Base-by-base conservation (phyloP, 2,888 invertebrate species). In the Odontomyia ornata region DNA sequence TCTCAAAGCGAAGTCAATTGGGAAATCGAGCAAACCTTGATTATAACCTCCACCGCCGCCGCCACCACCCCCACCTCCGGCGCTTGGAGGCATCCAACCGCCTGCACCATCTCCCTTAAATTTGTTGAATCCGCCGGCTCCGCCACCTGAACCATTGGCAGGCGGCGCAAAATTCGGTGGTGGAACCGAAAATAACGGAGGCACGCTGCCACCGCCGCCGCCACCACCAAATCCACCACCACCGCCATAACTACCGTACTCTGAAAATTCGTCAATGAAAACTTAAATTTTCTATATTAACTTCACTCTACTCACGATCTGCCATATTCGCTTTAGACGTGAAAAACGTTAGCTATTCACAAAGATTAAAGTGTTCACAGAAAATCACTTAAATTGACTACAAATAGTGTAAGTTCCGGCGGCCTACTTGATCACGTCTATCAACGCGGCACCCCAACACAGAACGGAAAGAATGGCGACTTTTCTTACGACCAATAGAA, bases 121-220 rank as follows among this genome's bases (percentile, higher is more conserved):
- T 23, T 73, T 73, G 27, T 73, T 73, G 21, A 36, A 73, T 72
- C 72, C 72, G 13, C 57, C 72, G 30, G 47, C 72, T 21, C 27
- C 67, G 65, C 65, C 65, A 65, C 36, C 65, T n/a, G 79, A 79
- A 36, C 82, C 81, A 27, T 82, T 81, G 75, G 84, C 83, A 79
- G 82, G 82, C 82, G 83, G 84, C 80, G 85, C 85, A 78, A 84
- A 85, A 80, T 84, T 86, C 77, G 86, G 86, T 79, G 86, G 86
- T 79, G 86, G 86, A 25, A 86, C 84, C 67, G 85, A 85, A 81
- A 86, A 86, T 82, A 85, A 85, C 79, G 85, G 84, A 76, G 85
- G 85, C 72, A 83, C 82, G 57, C 83, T 83, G 76, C 84, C 83
- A 25, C 84, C 84, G 76, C 82, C 81, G 23, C 81, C 80, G 57